Evolutionary conservation across 2,888 invertebrate species (phyloP).

Genomic region (Netelia virgata): DNA sequence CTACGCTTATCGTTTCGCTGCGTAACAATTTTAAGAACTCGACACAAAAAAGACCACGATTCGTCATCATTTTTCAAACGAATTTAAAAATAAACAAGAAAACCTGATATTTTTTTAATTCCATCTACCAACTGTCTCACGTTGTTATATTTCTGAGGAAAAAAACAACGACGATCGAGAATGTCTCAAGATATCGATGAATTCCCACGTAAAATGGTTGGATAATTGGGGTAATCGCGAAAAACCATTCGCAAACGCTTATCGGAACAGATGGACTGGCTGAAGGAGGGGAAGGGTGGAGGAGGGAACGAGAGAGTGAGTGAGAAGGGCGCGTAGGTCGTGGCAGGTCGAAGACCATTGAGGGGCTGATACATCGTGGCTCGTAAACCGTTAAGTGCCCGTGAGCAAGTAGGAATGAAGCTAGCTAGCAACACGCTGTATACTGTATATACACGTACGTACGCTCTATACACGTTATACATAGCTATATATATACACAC

Average conservation of each 20-base stretch:
- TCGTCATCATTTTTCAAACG: too few species aligned
- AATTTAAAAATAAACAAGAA: too few species aligned
- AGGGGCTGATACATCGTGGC: constrained; percentile 79
- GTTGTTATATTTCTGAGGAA: background rate
- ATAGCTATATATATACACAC: constrained; percentile 14
- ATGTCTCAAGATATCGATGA: constrained; percentile 11
- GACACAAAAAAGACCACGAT: too few species aligned
- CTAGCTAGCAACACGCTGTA: constrained; percentile 48
- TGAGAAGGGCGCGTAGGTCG: constrained; percentile 60
- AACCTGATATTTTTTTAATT: background rate
- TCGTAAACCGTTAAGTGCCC: constrained; percentile 83
- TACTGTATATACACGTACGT: constrained; percentile 40
- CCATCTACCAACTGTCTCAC: too few species aligned
- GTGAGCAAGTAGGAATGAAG: constrained; percentile 78
- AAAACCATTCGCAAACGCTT: constrained; percentile 43
- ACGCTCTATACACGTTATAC: constrained; percentile 18
- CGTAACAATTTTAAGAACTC: too few species aligned
- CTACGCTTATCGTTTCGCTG: too few species aligned
- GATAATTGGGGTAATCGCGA: constrained; percentile 49
- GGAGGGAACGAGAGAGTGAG: constrained; percentile 24
- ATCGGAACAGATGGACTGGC: constrained; percentile 27
- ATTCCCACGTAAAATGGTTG: constrained; percentile 13
- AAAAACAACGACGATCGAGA: background rate
- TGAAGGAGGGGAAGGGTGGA: background rate
- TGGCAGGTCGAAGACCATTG: constrained; percentile 69